phyloP scores from a whole-genome alignment of 1,140 invertebrate species.

The Cherax destructor region DNA sequence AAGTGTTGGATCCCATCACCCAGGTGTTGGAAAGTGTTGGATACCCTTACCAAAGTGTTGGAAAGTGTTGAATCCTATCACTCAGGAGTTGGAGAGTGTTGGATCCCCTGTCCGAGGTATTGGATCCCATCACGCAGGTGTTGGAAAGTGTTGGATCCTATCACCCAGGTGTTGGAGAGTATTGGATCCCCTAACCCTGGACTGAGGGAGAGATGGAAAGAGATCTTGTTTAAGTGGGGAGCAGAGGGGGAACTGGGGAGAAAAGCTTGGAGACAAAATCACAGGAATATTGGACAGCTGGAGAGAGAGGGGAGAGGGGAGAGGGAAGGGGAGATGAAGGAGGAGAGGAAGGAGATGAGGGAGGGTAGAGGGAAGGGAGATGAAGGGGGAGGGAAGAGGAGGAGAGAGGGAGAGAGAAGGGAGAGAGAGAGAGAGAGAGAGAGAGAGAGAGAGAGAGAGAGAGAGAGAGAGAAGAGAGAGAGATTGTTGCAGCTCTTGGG shows the following conservation, averaged over 20 bases:
- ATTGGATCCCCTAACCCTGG: no score
- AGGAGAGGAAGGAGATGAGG: background rate
- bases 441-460: background rate
- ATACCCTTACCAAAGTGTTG: no score
- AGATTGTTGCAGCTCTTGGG: no score
- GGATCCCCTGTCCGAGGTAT: no score
- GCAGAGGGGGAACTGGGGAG: no score
- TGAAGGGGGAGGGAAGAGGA: background rate
- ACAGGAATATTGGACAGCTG: no score
- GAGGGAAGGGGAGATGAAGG: no score
- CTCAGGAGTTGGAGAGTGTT: no score
- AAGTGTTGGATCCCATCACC: background rate
- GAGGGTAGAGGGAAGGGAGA: background rate
- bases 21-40: conserved; percentile 19
- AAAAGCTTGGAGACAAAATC: no score
- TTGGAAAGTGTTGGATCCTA: background rate
- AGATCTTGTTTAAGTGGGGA: background rate
- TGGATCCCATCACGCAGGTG: background rate
- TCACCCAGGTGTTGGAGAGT: conserved; percentile 9
- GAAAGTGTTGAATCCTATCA: no score
- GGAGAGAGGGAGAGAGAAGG: background rate
- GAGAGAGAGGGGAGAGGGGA: no score
- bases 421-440: background rate
- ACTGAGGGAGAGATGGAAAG: conserved; percentile 17
- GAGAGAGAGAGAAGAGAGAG: background rate